Conservation (phyloP, 2,888 invertebrate species). For the Scaeva pyrastri region DNA sequence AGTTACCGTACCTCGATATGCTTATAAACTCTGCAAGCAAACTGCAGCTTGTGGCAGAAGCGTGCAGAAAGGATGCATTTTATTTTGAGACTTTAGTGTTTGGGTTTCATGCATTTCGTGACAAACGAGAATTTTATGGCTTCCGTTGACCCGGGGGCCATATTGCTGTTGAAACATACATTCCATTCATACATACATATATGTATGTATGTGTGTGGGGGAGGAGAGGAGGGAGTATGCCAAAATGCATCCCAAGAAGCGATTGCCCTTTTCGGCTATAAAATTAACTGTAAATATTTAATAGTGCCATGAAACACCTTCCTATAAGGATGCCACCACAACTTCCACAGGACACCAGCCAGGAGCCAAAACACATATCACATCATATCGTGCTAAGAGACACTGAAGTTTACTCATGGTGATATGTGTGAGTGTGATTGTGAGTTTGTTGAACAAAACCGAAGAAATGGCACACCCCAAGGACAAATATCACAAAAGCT, state of each 20-base stretch:
- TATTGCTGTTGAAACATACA: background rate
- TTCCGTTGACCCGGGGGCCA: slow-evolving; percentile 83
- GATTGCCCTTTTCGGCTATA: slow-evolving; percentile 83
- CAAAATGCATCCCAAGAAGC: slow-evolving; percentile 79
- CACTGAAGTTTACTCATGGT: slow-evolving; percentile 48
- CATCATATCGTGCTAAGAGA: slow-evolving; percentile 51
- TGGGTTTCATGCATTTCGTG: slow-evolving; percentile 81
- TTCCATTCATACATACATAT: background rate
- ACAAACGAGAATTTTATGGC: slow-evolving; percentile 84
- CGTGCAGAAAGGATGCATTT: slow-evolving; percentile 53
- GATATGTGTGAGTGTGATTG: background rate
- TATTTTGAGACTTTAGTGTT: slow-evolving; percentile 52
- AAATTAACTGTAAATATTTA: slow-evolving; percentile 84
- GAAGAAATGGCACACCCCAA: slow-evolving; percentile 69
- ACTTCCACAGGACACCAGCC: background rate
- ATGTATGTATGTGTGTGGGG: too few relatives aligned
- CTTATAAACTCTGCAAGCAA: background rate
- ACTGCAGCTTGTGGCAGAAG: slow-evolving; percentile 51
- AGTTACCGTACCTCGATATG: background rate
- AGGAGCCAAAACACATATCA: background rate
- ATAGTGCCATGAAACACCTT: slow-evolving; percentile 78
- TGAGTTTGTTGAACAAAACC: slow-evolving; percentile 43
- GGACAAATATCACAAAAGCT: slow-evolving; percentile 55
- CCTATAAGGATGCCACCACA: slow-evolving; percentile 34
- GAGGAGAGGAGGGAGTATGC: too few relatives aligned